Evolutionary conservation across 2,113 vertebrate species (phyloP).

Genomic region (Hemicordylus capensis): DNA sequence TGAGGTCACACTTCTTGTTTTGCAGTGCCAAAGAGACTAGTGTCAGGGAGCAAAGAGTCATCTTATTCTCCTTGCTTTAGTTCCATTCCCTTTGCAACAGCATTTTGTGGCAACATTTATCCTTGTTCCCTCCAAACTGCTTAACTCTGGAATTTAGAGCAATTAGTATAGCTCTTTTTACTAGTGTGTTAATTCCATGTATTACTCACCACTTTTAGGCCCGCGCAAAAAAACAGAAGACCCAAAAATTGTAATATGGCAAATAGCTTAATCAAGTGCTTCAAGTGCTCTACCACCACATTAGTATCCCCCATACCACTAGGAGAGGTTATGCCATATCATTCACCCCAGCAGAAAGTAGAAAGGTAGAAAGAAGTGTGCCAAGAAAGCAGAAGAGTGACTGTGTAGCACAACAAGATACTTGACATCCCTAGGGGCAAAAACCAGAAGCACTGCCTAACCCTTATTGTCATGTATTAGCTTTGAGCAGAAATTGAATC

Average conservation of each 20-base stretch:
- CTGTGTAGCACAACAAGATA: neutral
- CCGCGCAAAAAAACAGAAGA: neutral
- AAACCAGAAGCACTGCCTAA: neutral
- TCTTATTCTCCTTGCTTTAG: neutral
- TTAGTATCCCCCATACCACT: neutral
- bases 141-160: neutral
- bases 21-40: slow-evolving; percentile 8
- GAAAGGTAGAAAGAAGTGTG: neutral
- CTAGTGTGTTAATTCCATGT: too few species aligned
- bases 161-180: neutral
- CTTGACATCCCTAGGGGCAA: neutral
- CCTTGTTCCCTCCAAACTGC: neutral
- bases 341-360: neutral
- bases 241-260: neutral
- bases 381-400: neutral
- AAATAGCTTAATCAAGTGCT: neutral
- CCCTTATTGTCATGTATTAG: neutral
- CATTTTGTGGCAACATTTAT: neutral
- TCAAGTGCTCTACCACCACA: neutral
- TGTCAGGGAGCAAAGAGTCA: neutral
- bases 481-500: neutral
- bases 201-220: neutral
- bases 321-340: neutral
- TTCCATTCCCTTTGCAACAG: neutral
- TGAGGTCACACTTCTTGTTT: neutral